Evolutionary conservation across 2,888 invertebrate species (phyloP).

Genomic region (Nemotelus nigrinus): DNA sequence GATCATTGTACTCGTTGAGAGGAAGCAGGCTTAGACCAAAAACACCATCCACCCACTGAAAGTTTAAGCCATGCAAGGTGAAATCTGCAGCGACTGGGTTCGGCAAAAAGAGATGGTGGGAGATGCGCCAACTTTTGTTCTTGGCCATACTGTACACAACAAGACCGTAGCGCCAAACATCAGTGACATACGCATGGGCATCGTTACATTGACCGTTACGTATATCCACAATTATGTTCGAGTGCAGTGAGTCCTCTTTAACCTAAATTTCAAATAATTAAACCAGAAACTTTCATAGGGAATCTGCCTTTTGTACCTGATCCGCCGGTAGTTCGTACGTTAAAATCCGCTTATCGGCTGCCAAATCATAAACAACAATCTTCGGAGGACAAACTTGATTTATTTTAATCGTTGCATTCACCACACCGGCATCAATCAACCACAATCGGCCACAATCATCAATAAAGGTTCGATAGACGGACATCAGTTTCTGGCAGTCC

Average conservation of each 20-base stretch:
- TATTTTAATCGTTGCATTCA: conserved; percentile 73
- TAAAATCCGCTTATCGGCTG: conserved; percentile 71
- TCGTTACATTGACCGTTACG: conserved; percentile 68
- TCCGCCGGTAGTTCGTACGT: conserved; percentile 73
- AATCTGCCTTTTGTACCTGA: conserved; percentile 65
- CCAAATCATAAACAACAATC: conserved; percentile 76
- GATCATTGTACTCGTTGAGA: conserved; percentile 63
- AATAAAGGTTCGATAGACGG: conserved; percentile 79
- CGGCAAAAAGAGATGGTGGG: conserved; percentile 61
- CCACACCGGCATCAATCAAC: conserved; percentile 83
- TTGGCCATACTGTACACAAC: conserved; percentile 61
- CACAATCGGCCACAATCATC: conserved; percentile 82
- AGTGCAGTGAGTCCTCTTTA: conserved; percentile 72
- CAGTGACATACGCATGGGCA: conserved; percentile 72
- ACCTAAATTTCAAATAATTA: conserved; percentile 61
- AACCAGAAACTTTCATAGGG: neutral
- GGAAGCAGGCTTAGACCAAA: conserved; percentile 80
- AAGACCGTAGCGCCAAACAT: conserved; percentile 72
- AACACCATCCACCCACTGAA: conserved; percentile 85
- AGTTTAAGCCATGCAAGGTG: conserved; percentile 77
- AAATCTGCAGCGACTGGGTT: conserved; percentile 72
- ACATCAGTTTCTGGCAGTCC: conserved; percentile 76
- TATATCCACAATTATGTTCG: conserved; percentile 69
- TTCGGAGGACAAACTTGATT: conserved; percentile 79
- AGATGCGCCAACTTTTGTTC: conserved; percentile 61